Evolutionary conservation across 2,113 vertebrate genomes (phyloP).

Genomic region (Laterallus jamaicensis): DNA sequence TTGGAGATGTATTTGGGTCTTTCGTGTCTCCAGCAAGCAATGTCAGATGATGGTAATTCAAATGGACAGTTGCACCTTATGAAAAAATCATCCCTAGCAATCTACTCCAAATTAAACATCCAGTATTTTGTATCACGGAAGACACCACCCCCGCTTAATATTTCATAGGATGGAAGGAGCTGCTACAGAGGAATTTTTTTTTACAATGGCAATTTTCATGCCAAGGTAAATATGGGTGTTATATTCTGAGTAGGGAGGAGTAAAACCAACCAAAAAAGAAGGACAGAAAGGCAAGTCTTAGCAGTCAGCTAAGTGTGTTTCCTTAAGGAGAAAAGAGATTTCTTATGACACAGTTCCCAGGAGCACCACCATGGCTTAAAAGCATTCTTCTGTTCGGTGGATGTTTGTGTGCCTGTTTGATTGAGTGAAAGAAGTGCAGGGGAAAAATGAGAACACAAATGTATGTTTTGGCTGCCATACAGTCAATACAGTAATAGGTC

Average conservation of each 20-base stretch:
- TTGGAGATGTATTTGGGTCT: not conserved
- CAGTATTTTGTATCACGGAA: slow-evolving; percentile 28
- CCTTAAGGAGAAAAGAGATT: slow-evolving; percentile 78
- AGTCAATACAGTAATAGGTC: slow-evolving; percentile 86
- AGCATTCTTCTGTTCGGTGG: slow-evolving; percentile 72
- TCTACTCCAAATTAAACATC: slow-evolving; percentile 76
- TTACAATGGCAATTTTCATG: slow-evolving; percentile 70
- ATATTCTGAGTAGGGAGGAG: not conserved
- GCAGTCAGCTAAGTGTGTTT: slow-evolving; percentile 61
- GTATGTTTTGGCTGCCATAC: slow-evolving; percentile 87
- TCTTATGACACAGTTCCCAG: slow-evolving; percentile 76
- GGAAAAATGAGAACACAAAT: slow-evolving; percentile 90
- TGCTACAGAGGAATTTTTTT: slow-evolving; percentile 68
- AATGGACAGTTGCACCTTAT: slow-evolving; percentile 73
- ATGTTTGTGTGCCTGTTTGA: slow-evolving; percentile 75
- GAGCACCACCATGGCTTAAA: slow-evolving; percentile 72
- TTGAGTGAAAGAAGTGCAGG: slow-evolving; percentile 77
- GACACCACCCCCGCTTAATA: slow-evolving; percentile 62
- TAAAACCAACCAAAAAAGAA: not conserved
- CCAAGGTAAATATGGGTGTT: slow-evolving; percentile 69
- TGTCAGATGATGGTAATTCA: slow-evolving; percentile 72
- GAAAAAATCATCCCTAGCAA: slow-evolving; percentile 73
- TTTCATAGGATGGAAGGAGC: slow-evolving; percentile 74
- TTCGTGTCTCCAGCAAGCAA: slow-evolving; percentile 74
- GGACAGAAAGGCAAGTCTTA: not conserved